Evolutionary conservation across 2,888 invertebrate species (phyloP), one percentile per base, ranked within the genome.

Genomic region (Malachius bipustulatus): DNA sequence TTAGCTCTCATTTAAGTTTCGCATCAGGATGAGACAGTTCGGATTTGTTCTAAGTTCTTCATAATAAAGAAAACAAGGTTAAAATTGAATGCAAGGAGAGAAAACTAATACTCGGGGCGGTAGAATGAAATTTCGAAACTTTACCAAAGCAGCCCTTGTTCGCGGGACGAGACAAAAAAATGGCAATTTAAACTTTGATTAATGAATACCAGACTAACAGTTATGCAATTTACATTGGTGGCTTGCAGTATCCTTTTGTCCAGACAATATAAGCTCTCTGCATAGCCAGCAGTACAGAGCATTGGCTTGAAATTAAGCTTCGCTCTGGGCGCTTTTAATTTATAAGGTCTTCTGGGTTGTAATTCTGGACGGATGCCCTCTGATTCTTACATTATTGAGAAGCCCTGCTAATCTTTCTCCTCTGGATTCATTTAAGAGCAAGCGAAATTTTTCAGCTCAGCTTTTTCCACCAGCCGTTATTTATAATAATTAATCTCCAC

Each of bases 101-200:
- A 19, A 19, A 38, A 41, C 39, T 37, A 37, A 40, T 35, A 35
- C 34, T 28, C 28, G 33, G 35, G 32, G 38, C 46, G 40, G 35
- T 37, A 42, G 41, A 45, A 50, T 50, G 50, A 50, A 51, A 51
- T 49, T 52, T 47, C 38, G 43, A 48, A 52, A 49, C 46, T 51
- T 51, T 43, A 40, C 41, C 40, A 43, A 47, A 35, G 42, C 45
- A 38, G 49, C 47, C 47, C 45, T 50, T 47, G 49, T 41, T 47
- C 47, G 43, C 47, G 43, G 47, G 48, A 46, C 46, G 41, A 31
- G 30, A 42, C 42, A 50, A 51, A 51, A n/a, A 50, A 52, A 50
- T 44, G 36, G 48, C 50, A 52, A 52, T 52, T 52, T 51, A 51
- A 52, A 52, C 46, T 52, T 52, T 51, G 52, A 52, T 52, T 52